Evolutionary conservation across 1,140 invertebrate species (phyloP), one percentile per base, ranked within the genome.

Genomic region (Scaptodrosophila lebanonensis): DNA sequence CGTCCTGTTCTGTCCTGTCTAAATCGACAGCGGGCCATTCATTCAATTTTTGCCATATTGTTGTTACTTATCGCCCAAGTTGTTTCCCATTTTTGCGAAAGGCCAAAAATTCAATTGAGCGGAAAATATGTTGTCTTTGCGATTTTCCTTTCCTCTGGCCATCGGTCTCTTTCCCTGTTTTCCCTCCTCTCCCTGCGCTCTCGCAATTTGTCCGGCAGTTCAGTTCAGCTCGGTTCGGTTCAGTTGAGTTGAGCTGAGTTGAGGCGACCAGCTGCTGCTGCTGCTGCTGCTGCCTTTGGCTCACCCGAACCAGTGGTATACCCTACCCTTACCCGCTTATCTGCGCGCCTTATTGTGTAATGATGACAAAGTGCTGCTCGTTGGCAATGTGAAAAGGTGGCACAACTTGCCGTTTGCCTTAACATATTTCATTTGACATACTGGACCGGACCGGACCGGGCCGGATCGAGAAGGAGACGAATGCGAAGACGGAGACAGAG

Each of bases 91-190:
- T 39, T 61, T 69, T 63, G 49, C 49, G 47, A 65, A 70, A 77
- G 72, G 67, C 72, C 73, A 77, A 66, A 77, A 77, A 77, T 77
- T 77, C 72, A 77, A 77, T 77, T 77, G 72, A 77, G 73, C 73
- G 72, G 67, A 77, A 77, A 77, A 79, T 77, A 77, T 76, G 72
- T 77, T 77, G 72, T 77, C 73, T 77, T 77, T 77, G 72, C 72
- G 72, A 77, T 77, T 77, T 79, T 77, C 63, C 73, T 56, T 64
- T 60, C 39, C 17, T 64, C 45, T 48, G 35, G 49, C 64, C 53
- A 17, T 61, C 40, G 49, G 50, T 53, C 56, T 64, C 42, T 65
- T 65, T 65, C 69, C 64, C 56, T 72, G 57, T 47, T 50, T 63
- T 50, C 49, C 64, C 63, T 58, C 44, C 43, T 52, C 8, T 8